phyloP scores from a whole-genome alignment of 2,113 vertebrate genomes.

The Odontesthes bonariensis region DNA sequence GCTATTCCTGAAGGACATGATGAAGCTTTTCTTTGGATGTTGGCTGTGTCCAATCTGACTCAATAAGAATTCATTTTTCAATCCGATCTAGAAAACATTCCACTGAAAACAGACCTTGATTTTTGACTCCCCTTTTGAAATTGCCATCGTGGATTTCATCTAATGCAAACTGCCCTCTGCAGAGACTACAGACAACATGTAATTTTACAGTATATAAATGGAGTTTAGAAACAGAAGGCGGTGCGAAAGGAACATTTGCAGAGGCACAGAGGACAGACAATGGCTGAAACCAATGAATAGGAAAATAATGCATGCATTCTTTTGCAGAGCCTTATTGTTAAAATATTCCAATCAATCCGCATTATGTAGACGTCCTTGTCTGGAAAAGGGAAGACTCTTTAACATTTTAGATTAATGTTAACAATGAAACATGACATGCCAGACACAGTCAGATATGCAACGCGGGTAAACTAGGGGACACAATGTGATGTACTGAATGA shows the following conservation, averaged over 20 bases:
- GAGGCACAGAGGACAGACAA: slow-evolving; percentile 5
- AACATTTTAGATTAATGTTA: slow-evolving; percentile 14
- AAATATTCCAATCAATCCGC: slow-evolving; percentile 41
- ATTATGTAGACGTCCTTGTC: background rate
- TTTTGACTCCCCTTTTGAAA: background rate
- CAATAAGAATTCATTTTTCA: no score
- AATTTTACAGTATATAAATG: no score
- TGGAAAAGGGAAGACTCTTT: slow-evolving; percentile 29
- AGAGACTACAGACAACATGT: background rate
- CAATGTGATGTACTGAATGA: background rate
- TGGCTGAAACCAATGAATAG: slow-evolving; percentile 20
- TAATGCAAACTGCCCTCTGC: background rate
- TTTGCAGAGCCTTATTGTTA: slow-evolving; percentile 24
- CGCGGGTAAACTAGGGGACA: background rate
- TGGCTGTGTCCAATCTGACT: no score
- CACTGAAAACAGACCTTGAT: background rate
- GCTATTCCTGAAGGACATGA: no score
- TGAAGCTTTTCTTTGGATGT: no score
- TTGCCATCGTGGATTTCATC: background rate
- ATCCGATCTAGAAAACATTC: no score
- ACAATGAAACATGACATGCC: background rate
- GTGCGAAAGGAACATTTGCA: slow-evolving; percentile 1
- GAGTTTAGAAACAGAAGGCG: background rate
- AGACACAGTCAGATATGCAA: background rate
- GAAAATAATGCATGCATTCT: slow-evolving; percentile 27